Evolutionary conservation across 1,140 invertebrate species (phyloP), one percentile per base, ranked within the genome.

Genomic region (Zophobas morio): DNA sequence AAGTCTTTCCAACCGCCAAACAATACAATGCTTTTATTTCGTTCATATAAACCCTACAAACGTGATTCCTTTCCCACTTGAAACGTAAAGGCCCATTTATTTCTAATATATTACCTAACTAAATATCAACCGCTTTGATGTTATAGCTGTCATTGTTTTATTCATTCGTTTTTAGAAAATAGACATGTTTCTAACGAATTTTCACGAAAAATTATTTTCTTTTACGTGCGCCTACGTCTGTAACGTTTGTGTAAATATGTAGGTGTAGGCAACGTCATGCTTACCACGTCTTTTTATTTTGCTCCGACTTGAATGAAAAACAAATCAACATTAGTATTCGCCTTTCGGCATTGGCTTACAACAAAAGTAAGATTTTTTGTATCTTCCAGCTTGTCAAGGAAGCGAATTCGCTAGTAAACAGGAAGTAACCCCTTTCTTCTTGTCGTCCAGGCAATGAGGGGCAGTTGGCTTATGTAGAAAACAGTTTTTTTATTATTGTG

Each of bases 1-100:
- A 66, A 66, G 60, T 66, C 60, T 66, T 66, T 66, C 60, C 37
- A 66, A 42, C 60, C 60, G 60, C 60, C 60, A 66, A 66, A 66
- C 60, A 66, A 66, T 66, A 66, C 60, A 66, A 66, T 66, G 60
- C 60, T 66, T 66, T 66, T 66, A 66, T 66, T 66, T 66, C 60
- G 60, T 66, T 66, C 60, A 66, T 66, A 66, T 66, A 66, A 66
- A 66, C 60, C 60, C 60, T 40, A 40, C 60, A 66, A 42, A 66
- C 60, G 60, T 66, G 60, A 66, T 66, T 66, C 60, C 33, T 66
- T 42, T 66, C 39, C 60, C 60, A 66, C 60, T 66, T 66, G 39
- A 66, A 20, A 66, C 39, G 39, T 42, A 42, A 66, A 66, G 37
- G 20, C n/a, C n/a, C 60, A 39, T 66, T 66, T 66, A 66, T 42